phyloP scores from a whole-genome alignment of 2,888 invertebrate species.

The Tipula helvola region DNA sequence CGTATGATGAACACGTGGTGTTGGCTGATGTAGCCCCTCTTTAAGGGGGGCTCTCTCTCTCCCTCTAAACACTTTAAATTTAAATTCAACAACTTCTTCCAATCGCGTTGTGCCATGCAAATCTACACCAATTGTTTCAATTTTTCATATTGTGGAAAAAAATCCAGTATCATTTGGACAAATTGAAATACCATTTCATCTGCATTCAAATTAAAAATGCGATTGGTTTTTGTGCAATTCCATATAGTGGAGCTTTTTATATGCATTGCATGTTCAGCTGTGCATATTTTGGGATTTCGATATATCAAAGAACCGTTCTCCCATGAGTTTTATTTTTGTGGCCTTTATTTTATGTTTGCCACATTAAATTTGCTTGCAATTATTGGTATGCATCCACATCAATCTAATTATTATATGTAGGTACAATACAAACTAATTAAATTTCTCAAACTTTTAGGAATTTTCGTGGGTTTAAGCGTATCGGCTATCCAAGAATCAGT shows the following conservation, averaged over 20 bases:
- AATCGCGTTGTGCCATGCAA: no score
- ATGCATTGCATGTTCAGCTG: background rate
- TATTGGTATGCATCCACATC: conserved; percentile 13
- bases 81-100: no score
- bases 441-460: conserved; percentile 9
- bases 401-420: background rate
- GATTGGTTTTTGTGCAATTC: background rate
- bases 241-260: background rate
- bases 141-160: no score
- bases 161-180: no score
- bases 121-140: no score
- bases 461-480: conserved; percentile 17
- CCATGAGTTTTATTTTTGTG: conserved; percentile 24
- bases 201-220: background rate
- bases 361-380: conserved; percentile 22
- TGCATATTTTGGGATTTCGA: background rate
- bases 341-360: conserved; percentile 23
- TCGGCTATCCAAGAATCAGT: conserved; percentile 19
- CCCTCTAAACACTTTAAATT: no score
- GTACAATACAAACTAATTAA: no score
- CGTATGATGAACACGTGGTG: no score
- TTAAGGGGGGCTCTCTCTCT: no score
- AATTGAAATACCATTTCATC: no score
- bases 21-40: no score
- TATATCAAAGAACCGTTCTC: conserved; percentile 18